Conservation (phyloP, 2,797 vertebrate species). For the Ceyx erithaca region DNA sequence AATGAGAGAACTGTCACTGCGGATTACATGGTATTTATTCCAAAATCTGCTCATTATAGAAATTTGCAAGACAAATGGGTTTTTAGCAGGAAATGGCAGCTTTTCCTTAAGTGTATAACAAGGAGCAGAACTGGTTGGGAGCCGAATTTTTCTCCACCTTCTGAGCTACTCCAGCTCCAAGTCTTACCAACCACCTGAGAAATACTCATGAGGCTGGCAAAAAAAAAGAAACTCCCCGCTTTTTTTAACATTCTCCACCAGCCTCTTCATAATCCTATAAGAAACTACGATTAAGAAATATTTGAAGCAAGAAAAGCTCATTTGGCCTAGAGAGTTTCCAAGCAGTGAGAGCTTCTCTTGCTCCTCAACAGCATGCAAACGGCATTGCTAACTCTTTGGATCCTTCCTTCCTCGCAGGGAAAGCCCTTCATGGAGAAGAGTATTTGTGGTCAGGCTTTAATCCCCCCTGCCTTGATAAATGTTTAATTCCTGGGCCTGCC, state of each 20-base stretch:
- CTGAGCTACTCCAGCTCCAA: conserved; percentile 40
- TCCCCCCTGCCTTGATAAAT: conserved; percentile 58
- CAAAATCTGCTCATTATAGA: conserved; percentile 80
- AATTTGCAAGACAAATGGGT: conserved; percentile 80
- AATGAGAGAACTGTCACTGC: conserved; percentile 80
- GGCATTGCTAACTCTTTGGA: background rate
- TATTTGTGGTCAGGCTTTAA: conserved; percentile 69
- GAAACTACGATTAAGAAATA: conserved; percentile 72
- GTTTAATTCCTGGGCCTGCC: conserved; percentile 67
- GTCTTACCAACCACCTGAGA: conserved; percentile 54
- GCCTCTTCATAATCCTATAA: conserved; percentile 58
- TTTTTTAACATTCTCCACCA: conserved; percentile 6
- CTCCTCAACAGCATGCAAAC: conserved; percentile 16
- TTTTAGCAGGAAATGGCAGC: conserved; percentile 74
- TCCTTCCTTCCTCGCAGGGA: conserved; percentile 45
- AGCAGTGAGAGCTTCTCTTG: background rate
- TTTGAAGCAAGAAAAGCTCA: conserved; percentile 73
- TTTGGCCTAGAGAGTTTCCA: conserved; percentile 58
- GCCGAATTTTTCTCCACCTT: background rate
- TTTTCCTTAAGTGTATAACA: conserved; percentile 68
- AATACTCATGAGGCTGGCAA: conserved; percentile 19
- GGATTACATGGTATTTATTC: conserved; percentile 81
- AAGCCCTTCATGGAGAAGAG: conserved; percentile 53
- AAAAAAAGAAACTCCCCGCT: background rate
- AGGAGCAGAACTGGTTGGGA: conserved; percentile 36